Conservation (phyloP, 2,797 vertebrate genomes). For the Lindbergichthys nudifrons region DNA sequence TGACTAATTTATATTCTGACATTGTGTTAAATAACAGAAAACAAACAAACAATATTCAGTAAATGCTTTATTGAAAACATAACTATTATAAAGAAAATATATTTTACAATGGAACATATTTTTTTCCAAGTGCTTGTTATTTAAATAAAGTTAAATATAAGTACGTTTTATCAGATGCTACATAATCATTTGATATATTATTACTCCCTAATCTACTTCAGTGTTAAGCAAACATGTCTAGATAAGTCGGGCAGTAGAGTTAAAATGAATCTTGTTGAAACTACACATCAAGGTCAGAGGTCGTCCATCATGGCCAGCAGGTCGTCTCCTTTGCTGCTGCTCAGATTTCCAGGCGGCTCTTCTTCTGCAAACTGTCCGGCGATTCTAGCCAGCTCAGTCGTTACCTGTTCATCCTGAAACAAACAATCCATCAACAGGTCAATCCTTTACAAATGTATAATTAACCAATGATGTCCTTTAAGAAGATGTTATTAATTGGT, state of each 20-base stretch:
- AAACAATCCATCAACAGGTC: neutral
- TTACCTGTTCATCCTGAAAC: slow-evolving; percentile 85
- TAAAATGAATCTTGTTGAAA: neutral
- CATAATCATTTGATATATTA: neutral
- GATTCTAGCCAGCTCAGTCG: slow-evolving; percentile 86
- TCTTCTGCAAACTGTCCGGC: slow-evolving; percentile 85
- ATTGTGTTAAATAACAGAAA: neutral
- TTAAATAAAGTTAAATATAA: neutral
- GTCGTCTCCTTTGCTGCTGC: slow-evolving; percentile 89
- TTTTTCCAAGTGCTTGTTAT: neutral
- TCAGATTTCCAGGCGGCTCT: slow-evolving; percentile 50
- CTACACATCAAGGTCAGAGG: slow-evolving; percentile 70
- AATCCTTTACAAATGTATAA: neutral
- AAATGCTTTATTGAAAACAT: slow-evolving; percentile 25
- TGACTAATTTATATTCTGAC: neutral
- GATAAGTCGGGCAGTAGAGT: neutral
- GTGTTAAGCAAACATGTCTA: neutral
- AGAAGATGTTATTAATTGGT: neutral
- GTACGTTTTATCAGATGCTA: neutral
- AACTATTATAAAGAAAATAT: slow-evolving; percentile 2
- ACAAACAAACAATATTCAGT: slow-evolving; percentile 3
- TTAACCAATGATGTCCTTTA: neutral
- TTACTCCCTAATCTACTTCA: neutral
- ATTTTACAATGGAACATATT: neutral
- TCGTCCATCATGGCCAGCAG: slow-evolving; percentile 94